Evolutionary conservation across 2,888 invertebrate species (phyloP).

Genomic region (Cataglyphis albicans): DNA sequence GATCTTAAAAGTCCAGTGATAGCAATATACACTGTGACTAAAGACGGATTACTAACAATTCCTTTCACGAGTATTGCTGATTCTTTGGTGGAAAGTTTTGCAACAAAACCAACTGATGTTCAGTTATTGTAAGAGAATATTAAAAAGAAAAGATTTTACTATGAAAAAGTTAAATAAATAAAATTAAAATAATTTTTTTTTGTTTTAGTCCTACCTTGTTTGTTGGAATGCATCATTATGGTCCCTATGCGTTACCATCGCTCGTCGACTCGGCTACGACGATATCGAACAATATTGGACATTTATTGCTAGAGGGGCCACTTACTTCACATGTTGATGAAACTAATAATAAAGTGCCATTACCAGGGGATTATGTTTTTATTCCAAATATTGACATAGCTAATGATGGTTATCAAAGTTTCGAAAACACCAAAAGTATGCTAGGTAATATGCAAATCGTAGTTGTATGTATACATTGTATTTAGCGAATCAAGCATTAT

Average conservation of each 20-base stretch:
- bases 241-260: constrained; percentile 96
- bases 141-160: not conserved
- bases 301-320: constrained; percentile 92
- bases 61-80: constrained; percentile 96
- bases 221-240: constrained; percentile 95
- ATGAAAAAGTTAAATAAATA: not conserved
- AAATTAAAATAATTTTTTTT: not conserved
- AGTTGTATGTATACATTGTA: not conserved
- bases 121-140: constrained; percentile 86
- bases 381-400: constrained; percentile 71
- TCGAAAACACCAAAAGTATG: constrained; percentile 73
- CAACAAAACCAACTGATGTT: constrained; percentile 86
- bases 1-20: constrained; percentile 96
- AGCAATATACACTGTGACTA: constrained; percentile 93
- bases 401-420: constrained; percentile 76
- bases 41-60: constrained; percentile 92
- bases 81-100: constrained; percentile 87
- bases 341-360: constrained; percentile 72
- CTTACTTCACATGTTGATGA: constrained; percentile 80
- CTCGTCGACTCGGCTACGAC: constrained; percentile 96
- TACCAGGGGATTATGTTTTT: constrained; percentile 73
- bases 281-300: constrained; percentile 91
- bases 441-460: constrained; percentile 72
- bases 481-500: not conserved
- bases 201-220: constrained; percentile 94